Base-by-base conservation (phyloP, 2,888 invertebrate genomes). In the Drosophila tripunctata region DNA sequence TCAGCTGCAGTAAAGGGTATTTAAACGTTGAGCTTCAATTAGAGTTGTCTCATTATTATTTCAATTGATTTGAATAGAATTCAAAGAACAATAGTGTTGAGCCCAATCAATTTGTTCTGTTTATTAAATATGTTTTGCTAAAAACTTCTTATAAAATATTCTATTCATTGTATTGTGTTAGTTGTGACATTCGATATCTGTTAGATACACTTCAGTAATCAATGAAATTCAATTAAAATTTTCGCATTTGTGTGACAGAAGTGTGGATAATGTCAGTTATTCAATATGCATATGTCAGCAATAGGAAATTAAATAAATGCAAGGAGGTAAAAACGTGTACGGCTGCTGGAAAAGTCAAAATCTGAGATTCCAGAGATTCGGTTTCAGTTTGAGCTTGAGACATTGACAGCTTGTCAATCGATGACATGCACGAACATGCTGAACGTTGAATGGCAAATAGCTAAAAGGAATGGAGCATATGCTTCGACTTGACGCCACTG, bases 291-390 rank as follows among this genome's bases (percentile, higher is more conserved):
- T 43, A 30, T 36, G 41, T 7, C 40, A 47, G 45, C 52, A 69
- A 66, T 54, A 66, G 82, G 82, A 78, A 82, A 82, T 78, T 73
- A 74, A 85, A 73, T 78, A 71, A 64, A 61, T 63, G 60, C 47
- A 63, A 43, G n/a, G 30, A 51, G 41, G 38, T 56, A 35, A 36
- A 54, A 58, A 57, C 38, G 17, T 36, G 22, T 27, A 33, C 17
- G 15, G 30, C 10, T 21, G 41, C 33, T 27, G n/a, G 4, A 14
- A 31, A 33, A 47, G 36, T 3, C 14, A 24, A 10, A 19, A 17
- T 19, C 27, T 45, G 30, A 40, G 47, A 14, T 24, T 30, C n/a
- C n/a, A n/a, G n/a, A 67, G 24, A 15, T 50, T 15, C 7, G 41
- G 35, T 4, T 21, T 27, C 8, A 17, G 19, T 21, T 21, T 45